Evolutionary conservation across 2,113 vertebrate species (phyloP), one percentile per base, ranked within the genome.

Genomic region (Erythrocebus patas): DNA sequence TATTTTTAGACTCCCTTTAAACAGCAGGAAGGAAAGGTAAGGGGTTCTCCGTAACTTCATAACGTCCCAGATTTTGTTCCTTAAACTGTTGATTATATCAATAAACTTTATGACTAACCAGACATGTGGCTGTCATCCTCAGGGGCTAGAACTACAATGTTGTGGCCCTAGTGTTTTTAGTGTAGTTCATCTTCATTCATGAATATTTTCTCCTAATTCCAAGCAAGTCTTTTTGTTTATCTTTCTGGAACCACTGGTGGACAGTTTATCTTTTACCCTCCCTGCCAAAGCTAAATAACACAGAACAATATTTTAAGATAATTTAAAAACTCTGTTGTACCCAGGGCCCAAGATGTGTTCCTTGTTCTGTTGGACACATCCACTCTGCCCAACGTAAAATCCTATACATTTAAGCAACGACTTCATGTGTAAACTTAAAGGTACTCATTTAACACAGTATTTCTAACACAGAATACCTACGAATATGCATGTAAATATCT

Each of bases 141-240:
- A 38, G 25, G 16, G 20, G 4, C 27, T 12, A 8, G 45, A n/a
- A 1, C 17, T 40, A 32, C 18, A 35, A 50, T 50, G 13, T 50
- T 14, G 13, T 50, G 48, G 48, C 13, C 48, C 48, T 50, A 14
- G 48, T 50, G 0, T 7, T 55, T 6, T 20, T 14, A 79, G 5
- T 1, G 4, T 1, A 59, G 27, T 30, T 20, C 20, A 0, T 57
- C 4, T 7, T 81, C 25, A 22, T 76, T 88, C n/a, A 8, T n/a
- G 10, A 43, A 6, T 48, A 9, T 68, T 85, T 83, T 66, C 61
- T 64, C 13, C 5, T 25, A 13, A 2, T 70, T 75, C 6, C 27
- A 55, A 55, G 59, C 17, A 86, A 25, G 2, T 1, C 73, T 2
- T 5, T 82, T 86, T 72, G 4, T n/a, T n/a, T 83, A 38, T 55